phyloP scores from a whole-genome alignment of 1,140 invertebrate genomes.

The Battus philenor region DNA sequence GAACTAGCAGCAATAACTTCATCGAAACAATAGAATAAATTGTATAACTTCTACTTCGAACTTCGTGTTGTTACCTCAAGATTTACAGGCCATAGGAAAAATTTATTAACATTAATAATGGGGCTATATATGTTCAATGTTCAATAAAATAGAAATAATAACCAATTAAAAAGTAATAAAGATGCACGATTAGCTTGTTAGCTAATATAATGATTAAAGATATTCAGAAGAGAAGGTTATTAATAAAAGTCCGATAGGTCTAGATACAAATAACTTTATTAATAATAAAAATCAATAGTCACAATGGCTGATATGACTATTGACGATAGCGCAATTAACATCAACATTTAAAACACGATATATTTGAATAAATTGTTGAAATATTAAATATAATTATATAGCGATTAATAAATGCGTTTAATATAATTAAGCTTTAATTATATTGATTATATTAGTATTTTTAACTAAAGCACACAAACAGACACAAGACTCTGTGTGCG shows the following conservation, averaged over 20 bases:
- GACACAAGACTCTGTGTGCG: conserved; percentile 19
- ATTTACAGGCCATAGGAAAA: no score
- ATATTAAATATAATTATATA: not conserved
- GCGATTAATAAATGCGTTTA: conserved; percentile 1
- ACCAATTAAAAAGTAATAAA: no score
- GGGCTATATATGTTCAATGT: no score
- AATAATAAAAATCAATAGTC: conserved; percentile 59
- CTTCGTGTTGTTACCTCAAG: no score
- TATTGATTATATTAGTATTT: conserved; percentile 4
- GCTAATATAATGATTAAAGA: no score
- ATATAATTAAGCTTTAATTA: conserved; percentile 4
- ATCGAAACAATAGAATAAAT: no score
- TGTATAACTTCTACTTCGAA: no score
- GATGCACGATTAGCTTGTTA: no score
- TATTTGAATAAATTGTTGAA: not conserved
- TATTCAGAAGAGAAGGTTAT: not conserved
- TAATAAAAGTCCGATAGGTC: conserved; percentile 24
- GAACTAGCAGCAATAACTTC: no score
- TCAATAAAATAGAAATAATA: no score
- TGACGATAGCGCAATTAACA: conserved; percentile 27
- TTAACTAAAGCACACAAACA: conserved; percentile 16
- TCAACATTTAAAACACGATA: not conserved
- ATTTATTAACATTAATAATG: no score
- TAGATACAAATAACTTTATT: conserved; percentile 58
- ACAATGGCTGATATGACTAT: conserved; percentile 71